Percentiles rank a stretch among this genome's conserved stretches.
Evolutionary conservation across 1,140 invertebrate genomes (phyloP).

Genomic region (Drosophila lini): DNA sequence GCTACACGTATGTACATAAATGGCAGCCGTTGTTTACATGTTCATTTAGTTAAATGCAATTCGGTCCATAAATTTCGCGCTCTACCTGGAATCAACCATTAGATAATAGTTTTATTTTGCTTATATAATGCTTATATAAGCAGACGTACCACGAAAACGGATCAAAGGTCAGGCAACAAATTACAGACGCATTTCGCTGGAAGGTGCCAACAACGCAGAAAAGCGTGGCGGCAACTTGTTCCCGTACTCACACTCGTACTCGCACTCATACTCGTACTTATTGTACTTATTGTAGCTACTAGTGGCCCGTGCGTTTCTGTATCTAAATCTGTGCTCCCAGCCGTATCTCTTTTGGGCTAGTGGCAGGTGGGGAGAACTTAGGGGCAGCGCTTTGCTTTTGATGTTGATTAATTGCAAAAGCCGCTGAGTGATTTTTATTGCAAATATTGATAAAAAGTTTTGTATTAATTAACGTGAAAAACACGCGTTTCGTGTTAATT

Average conservation of each 20-base stretch:
- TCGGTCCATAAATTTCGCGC: slow-evolving; percentile 20
- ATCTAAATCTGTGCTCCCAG: slow-evolving; percentile 30
- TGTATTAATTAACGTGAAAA: slow-evolving; percentile 83
- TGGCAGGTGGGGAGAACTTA: slow-evolving; percentile 13
- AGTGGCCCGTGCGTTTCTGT: slow-evolving; percentile 9
- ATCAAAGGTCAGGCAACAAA: slow-evolving; percentile 58
- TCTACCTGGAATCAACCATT: slow-evolving; percentile 38
- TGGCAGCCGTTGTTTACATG: slow-evolving; percentile 24
- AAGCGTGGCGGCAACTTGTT: slow-evolving; percentile 74
- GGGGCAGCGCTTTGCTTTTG: slow-evolving; percentile 62
- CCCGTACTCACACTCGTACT: slow-evolving; percentile 26
- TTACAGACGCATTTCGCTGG: slow-evolving; percentile 67
- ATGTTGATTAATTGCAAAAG: slow-evolving; percentile 82
- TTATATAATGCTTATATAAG: slow-evolving; percentile 65
- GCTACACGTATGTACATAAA: slow-evolving; percentile 2
- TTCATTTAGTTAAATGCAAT: slow-evolving; percentile 45
- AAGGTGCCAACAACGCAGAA: slow-evolving; percentile 60
- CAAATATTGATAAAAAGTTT: slow-evolving; percentile 84
- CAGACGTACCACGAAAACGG: slow-evolving; percentile 41
- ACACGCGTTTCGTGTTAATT: slow-evolving; percentile 81
- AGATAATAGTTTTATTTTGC: slow-evolving; percentile 68
- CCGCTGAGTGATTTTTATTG: slow-evolving; percentile 84
- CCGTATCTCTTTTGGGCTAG: slow-evolving; percentile 21
- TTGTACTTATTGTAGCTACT: slow-evolving; percentile 30
- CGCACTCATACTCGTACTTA: slow-evolving; percentile 15